Percentiles rank a stretch among this genome's conserved stretches.
phyloP scores from a whole-genome alignment of 2,113 vertebrate genomes.

The Eclectus roratus region DNA sequence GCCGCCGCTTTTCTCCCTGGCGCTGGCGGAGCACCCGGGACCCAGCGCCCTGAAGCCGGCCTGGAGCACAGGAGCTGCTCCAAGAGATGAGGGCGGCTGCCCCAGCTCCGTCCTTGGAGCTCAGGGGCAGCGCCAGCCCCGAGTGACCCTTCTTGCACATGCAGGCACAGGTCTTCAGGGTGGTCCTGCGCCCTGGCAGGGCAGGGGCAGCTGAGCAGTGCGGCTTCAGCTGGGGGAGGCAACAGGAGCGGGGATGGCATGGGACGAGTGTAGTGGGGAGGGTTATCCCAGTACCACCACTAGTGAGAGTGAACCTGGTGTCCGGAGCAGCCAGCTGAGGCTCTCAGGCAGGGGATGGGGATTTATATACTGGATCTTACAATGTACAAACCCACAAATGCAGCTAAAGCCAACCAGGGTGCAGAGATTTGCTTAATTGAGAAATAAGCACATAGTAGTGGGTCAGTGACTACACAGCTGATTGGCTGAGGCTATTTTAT shows the following conservation, averaged over 20 bases:
- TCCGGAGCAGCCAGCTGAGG: not conserved
- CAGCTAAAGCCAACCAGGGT: slow-evolving; percentile 17
- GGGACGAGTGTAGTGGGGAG: accelerated
- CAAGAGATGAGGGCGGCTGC: accelerated
- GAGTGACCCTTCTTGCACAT: accelerated
- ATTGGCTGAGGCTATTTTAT: slow-evolving; percentile 56
- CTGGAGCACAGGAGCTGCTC: accelerated
- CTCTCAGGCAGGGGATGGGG: not conserved
- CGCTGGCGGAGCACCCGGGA: accelerated
- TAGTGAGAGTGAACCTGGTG: not conserved
- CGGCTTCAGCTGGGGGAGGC: not conserved
- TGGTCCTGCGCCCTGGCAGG: not conserved
- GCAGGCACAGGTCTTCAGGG: not conserved
- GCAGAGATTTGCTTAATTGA: slow-evolving; percentile 58
- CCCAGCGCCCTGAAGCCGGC: accelerated
- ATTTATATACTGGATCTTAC: not conserved
- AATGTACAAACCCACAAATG: not conserved
- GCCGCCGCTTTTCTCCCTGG: accelerated
- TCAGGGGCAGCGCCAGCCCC: accelerated
- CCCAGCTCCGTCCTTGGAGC: accelerated
- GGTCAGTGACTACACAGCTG: slow-evolving; percentile 56
- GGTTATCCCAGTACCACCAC: not conserved
- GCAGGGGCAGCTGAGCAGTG: accelerated
- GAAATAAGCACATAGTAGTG: slow-evolving; percentile 60
- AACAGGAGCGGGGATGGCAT: not conserved